Conservation (phyloP, 2,888 invertebrate species). For the Xanthia icteritia region DNA sequence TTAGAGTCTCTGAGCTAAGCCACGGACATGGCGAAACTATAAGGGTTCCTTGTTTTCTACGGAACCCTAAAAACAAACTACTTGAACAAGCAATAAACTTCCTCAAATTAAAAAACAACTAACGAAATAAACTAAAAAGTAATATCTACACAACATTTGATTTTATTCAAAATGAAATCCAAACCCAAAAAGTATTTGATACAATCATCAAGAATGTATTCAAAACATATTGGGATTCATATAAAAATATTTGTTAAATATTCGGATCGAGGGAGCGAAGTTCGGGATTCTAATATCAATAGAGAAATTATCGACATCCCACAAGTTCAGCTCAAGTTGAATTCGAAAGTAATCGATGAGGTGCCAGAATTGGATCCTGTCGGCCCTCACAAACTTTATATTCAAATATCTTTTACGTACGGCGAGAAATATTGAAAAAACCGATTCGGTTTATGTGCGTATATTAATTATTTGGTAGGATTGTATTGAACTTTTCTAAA, state of each 20-base stretch:
- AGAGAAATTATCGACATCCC: slow-evolving; percentile 66
- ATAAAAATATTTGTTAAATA: slow-evolving; percentile 63
- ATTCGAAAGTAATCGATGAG: slow-evolving; percentile 75
- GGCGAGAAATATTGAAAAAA: slow-evolving; percentile 58
- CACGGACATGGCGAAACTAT: too few relatives aligned
- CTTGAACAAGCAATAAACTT: background rate
- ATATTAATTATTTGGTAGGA: slow-evolving; percentile 21
- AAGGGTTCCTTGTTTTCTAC: too few relatives aligned
- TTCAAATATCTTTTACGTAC: slow-evolving; percentile 64
- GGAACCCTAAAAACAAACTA: background rate
- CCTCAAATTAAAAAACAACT: background rate
- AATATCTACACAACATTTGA: slow-evolving; percentile 9
- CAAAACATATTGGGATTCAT: slow-evolving; percentile 41
- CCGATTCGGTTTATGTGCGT: slow-evolving; percentile 37
- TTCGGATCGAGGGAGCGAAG: slow-evolving; percentile 53
- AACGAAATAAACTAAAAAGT: slow-evolving; percentile 9
- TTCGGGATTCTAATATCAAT: slow-evolving; percentile 68
- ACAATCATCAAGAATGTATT: slow-evolving; percentile 50
- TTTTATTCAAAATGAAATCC: slow-evolving; percentile 14
- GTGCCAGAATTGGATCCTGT: slow-evolving; percentile 66
- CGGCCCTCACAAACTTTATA: slow-evolving; percentile 62
- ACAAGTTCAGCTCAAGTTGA: slow-evolving; percentile 60
- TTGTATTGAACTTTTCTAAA: slow-evolving; percentile 18
- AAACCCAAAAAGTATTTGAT: slow-evolving; percentile 30
- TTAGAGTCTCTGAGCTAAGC: too few relatives aligned